Evolutionary conservation across 2,797 vertebrate species (phyloP).

Genomic region (Lepidocolaptes lacrymiger): DNA sequence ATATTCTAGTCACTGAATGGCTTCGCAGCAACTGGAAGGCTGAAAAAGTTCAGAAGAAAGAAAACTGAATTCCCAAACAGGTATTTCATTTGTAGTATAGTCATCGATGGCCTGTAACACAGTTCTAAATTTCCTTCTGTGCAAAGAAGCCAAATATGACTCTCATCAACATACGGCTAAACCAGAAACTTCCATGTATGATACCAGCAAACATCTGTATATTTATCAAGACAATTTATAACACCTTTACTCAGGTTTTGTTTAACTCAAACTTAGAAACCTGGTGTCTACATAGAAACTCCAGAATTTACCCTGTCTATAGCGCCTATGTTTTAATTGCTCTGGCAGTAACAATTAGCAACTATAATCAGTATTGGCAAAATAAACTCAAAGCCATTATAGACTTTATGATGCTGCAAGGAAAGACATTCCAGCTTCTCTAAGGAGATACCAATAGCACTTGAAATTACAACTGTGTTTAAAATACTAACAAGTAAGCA

Average conservation of each 20-base stretch:
- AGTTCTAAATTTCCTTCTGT: background rate
- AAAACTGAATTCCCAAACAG: background rate
- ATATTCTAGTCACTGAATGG: background rate
- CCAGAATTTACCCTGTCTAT: background rate
- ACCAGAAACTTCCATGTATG: background rate
- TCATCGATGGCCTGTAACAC: background rate
- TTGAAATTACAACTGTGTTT: slow-evolving; percentile 26
- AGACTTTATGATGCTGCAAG: background rate
- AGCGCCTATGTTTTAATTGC: background rate
- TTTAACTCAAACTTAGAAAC: background rate
- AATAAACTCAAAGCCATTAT: background rate
- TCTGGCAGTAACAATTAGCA: background rate
- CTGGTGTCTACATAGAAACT: background rate
- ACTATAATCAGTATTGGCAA: background rate
- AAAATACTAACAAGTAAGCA: slow-evolving; percentile 18
- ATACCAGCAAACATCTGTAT: background rate
- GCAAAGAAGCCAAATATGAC: background rate
- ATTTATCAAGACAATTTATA: background rate
- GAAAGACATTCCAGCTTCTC: background rate
- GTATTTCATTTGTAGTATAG: background rate
- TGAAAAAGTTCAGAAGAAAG: background rate
- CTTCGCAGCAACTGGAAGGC: background rate
- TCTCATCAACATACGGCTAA: background rate
- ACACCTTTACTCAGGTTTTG: background rate
- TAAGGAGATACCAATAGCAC: background rate